phyloP scores from a whole-genome alignment of 1,140 invertebrate species.

The Ephestia elutella region DNA sequence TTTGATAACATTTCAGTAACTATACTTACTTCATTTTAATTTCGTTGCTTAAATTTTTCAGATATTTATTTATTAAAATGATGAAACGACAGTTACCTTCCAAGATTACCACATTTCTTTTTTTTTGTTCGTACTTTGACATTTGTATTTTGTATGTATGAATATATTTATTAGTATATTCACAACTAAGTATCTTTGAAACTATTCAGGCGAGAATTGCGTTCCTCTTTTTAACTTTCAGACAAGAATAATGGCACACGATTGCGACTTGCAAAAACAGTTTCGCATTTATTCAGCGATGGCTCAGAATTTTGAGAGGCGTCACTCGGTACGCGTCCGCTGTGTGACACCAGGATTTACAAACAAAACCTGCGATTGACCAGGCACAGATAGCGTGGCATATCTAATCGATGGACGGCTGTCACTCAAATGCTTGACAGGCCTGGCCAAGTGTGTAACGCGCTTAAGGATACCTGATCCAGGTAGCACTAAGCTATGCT shows the following conservation, averaged over 20 bases:
- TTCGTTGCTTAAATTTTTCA: too few relatives aligned
- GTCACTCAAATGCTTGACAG: constrained; percentile 50
- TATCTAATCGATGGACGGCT: constrained; percentile 60
- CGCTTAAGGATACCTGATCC: constrained; percentile 32
- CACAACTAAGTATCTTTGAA: too few relatives aligned
- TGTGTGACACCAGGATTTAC: constrained; percentile 49
- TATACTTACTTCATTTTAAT: too few relatives aligned
- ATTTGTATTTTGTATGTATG: too few relatives aligned
- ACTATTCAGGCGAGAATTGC: too few relatives aligned
- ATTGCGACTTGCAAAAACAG: constrained; percentile 16
- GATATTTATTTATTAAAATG: too few relatives aligned
- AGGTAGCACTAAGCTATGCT: constrained; percentile 20
- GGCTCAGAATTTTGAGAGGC: constrained; percentile 27
- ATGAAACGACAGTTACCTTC: too few relatives aligned
- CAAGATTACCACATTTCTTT: too few relatives aligned
- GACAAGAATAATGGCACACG: neutral
- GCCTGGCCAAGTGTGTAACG: constrained; percentile 28
- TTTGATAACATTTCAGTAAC: too few relatives aligned
- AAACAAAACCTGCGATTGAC: constrained; percentile 55
- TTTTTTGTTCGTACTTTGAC: too few relatives aligned
- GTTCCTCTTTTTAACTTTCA: neutral
- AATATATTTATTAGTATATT: too few relatives aligned
- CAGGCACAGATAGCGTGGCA: constrained; percentile 50
- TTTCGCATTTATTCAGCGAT: constrained; percentile 10
- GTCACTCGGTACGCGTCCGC: constrained; percentile 24